Conservation (phyloP, 2,797 vertebrate species). For the Smutsia gigantea region DNA sequence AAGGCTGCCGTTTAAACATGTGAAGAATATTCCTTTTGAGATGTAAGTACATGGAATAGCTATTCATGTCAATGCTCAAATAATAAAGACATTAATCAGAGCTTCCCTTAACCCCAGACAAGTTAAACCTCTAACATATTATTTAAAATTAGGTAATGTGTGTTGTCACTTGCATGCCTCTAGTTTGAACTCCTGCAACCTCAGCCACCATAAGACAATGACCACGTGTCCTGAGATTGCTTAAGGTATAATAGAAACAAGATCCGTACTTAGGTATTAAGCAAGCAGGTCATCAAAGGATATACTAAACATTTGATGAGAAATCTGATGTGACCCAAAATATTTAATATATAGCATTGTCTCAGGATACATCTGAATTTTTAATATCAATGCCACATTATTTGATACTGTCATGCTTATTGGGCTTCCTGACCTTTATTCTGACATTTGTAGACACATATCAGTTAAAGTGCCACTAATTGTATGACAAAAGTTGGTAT, state of each 20-base stretch:
- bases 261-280: neutral
- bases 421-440: neutral
- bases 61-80: neutral
- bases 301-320: neutral
- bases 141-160: conserved; percentile 42
- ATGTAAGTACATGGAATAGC: neutral
- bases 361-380: neutral
- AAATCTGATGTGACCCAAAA: neutral
- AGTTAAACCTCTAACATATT: conserved; percentile 32
- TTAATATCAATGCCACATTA: neutral
- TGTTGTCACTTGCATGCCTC: neutral
- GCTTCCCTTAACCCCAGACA: neutral
- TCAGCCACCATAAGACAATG: neutral
- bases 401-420: neutral
- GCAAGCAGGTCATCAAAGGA: neutral
- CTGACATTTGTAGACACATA: neutral
- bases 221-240: neutral
- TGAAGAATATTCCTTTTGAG: conserved; percentile 16
- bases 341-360: neutral
- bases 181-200: conserved; percentile 60
- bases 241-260: conserved; percentile 47
- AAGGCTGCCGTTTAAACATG: neutral
- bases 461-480: neutral
- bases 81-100: conserved; percentile 55
- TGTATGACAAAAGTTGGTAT: neutral